These are phyloP conservation scores for Actinernus sp. DNA, from an alignment of 92 coral and sea anemone genomes.

Conservation along the genomic window DNA sequence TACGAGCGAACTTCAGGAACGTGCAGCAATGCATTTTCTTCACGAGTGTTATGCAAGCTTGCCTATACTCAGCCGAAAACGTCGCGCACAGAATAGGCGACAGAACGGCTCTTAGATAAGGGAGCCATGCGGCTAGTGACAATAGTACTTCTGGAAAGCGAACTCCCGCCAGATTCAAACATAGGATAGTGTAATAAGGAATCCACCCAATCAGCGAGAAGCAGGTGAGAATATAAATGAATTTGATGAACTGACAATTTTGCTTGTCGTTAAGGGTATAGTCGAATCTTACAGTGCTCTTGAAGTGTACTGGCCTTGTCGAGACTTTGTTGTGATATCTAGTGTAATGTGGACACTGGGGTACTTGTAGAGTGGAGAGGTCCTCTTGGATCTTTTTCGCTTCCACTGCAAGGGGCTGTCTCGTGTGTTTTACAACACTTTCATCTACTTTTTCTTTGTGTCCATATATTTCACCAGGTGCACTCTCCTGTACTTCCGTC, in stretches of 20 bases:
- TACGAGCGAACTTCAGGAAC: no score
- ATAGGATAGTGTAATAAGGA: neutral
- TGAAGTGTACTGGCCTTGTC: neutral
- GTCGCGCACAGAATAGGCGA: conserved; percentile 15
- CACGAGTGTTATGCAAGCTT: neutral
- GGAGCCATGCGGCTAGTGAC: conserved; percentile 1
- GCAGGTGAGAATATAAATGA: neutral
- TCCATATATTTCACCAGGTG: no score
- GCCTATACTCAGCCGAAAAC: conserved; percentile 11
- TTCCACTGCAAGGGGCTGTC: no score
- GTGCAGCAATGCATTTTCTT: neutral
- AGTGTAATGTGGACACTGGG: neutral
- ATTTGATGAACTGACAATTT: conserved; percentile 7
- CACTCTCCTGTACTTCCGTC: no score
- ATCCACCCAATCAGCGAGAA: conserved; percentile 36
- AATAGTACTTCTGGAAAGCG: neutral
- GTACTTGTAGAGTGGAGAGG: no score
- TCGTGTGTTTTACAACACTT: no score
- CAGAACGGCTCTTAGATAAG: conserved; percentile 5
- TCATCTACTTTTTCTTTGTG: no score
- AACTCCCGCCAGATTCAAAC: neutral
- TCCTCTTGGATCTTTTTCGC: no score
- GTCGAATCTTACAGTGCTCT: conserved; percentile 4
- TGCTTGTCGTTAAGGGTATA: conserved; percentile 3
- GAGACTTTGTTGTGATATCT: neutral